Evolutionary conservation across 1,140 invertebrate species (phyloP), one percentile per base, ranked within the genome.

Genomic region (Drosophila rufa): DNA sequence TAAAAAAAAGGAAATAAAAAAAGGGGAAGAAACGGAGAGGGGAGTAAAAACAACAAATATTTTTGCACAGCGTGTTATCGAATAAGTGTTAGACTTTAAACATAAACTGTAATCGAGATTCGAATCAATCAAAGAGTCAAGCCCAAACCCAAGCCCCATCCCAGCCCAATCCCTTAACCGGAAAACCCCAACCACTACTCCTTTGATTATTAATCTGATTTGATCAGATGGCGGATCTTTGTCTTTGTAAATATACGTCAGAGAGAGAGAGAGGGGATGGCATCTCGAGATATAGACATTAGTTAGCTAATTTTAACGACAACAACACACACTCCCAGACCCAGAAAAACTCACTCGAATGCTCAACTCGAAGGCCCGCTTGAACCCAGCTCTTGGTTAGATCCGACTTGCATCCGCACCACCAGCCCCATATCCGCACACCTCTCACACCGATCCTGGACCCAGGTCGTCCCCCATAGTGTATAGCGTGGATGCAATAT

Each of bases 11-110:
- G 61, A 64, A 48, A 58, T 58, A 57, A 56, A 27, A 65, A 43
- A 40, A 46, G 42, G 56, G n/a, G 30, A 3, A 50, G 71, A 33
- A 51, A 53, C 7, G 19, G 43, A 71, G 61, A 58, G 19, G 6
- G n/a, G 9, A 68, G 47, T 56, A 43, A 64, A 50, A 61, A 58
- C 42, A 36, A 68, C 38, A 64, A 79, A 89, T 89, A 89, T 89
- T 89, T 89, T 89, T 89, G 85, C 85, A 89, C 85, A 85, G 85
- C 62, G 86, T 89, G 85, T 89, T 89, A 87, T 70, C 76, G 57
- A 62, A 66, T 89, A 89, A 89, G 84, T 89, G 81, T 90, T 89
- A 89, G 84, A 74, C 66, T 65, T 81, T 79, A 90, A 70, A 81
- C 68, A 61, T 74, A 61, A 84, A 82, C 17, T 76, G 79, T 74